phyloP scores from a whole-genome alignment of 2,888 invertebrate species.

The Nomada lathburiana region DNA sequence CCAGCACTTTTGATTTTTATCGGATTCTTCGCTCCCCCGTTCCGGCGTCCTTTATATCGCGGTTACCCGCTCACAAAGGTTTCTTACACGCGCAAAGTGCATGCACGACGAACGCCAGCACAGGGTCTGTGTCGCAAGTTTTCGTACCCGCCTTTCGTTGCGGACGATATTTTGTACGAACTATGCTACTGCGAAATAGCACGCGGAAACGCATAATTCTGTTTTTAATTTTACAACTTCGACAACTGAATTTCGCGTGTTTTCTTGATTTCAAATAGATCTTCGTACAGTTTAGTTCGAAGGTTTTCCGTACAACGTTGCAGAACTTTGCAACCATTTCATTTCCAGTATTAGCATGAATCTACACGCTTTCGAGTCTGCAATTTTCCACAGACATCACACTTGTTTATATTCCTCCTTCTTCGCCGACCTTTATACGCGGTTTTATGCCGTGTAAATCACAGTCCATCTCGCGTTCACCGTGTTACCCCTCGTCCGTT shows the following conservation, averaged over 20 bases:
- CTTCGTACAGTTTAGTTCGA: too few relatives aligned
- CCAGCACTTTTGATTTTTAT: constrained; percentile 43
- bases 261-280: too few relatives aligned
- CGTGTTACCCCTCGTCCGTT: constrained; percentile 1
- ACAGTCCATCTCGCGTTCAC: constrained; percentile 15
- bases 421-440: constrained; percentile 18
- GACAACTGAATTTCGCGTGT: background rate
- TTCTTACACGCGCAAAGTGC: constrained; percentile 49
- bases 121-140: constrained; percentile 40
- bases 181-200: background rate
- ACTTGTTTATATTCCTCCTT: constrained; percentile 35
- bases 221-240: too few relatives aligned
- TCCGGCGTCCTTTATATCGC: constrained; percentile 38
- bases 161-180: constrained; percentile 15
- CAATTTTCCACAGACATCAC: constrained; percentile 19
- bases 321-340: too few relatives aligned
- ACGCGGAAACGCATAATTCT: background rate
- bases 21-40: constrained; percentile 33
- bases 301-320: too few relatives aligned
- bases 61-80: constrained; percentile 31
- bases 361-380: constrained; percentile 6
- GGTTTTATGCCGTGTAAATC: constrained; percentile 48
- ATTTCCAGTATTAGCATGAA: too few relatives aligned
- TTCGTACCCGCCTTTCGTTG: constrained; percentile 11
- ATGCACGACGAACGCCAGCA: constrained; percentile 45